Evolutionary conservation across 1,140 invertebrate genomes (phyloP), one percentile per base, ranked within the genome.

Genomic region (Anadara kagoshimensis): DNA sequence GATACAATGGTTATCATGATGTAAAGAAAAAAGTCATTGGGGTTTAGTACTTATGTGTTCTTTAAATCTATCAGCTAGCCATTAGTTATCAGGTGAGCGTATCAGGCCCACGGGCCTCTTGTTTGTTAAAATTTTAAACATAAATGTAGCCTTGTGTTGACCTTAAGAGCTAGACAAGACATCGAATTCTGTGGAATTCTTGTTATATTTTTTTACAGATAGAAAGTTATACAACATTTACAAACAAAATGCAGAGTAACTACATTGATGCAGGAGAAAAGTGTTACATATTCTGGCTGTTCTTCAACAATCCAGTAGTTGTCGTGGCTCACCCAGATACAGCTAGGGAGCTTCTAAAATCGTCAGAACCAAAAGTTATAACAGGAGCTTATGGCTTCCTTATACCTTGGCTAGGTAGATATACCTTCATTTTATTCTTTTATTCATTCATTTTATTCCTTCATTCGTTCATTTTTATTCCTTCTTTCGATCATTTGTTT

Each of bases 251-350:
- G 18, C 49, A 51, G 18, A 22, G 22, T 20, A 22, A 51, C 18
- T 51, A 16, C 49, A 51, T 51, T 3, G 49, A 51, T 18, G 22
- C 18, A 51, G 22, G 16, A 18, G 49, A n/a, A 16, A 51, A 51
- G 49, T 20, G 62, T 12, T 64, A 64, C 45, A 20, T 18, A 14
- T 53, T 64, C 26, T 64, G 62, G 62, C 18, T 64, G 29, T 64
- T 64, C 20, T 51, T 29, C n/a, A 41, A 51, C 0, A 24, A 43
- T 10, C 62, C 62, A n/a, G n/a, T 64, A 36, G 4, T 64, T 8
- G n/a, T 36, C 20, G 45, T 64, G 7, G 53, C 62, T n/a, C 62
- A 64, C 5, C 62, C 62, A 51, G 62, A 64, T n/a, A 64, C 62
- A 1, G 53, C 53, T 36, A 64, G 53, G 41, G 43, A 51, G 8